These are phyloP conservation scores for Aculops lycopersici DNA, from an alignment of 1,140 invertebrate genomes.

Conservation along the genomic window DNA sequence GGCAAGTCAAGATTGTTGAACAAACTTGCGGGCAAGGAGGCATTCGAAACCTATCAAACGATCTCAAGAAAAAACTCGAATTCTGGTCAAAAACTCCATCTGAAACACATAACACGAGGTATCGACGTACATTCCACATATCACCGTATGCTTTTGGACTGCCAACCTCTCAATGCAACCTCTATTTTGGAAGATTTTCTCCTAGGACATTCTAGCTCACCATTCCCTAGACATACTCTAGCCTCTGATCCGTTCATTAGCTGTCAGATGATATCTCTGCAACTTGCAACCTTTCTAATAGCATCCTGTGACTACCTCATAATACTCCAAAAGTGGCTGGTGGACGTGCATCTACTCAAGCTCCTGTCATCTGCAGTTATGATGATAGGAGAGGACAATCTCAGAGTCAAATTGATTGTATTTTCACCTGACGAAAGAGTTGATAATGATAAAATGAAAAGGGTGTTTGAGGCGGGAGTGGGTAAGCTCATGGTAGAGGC, in stretches of 20 bases:
- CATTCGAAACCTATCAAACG: constrained; percentile 7
- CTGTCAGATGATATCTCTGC: constrained; percentile 6
- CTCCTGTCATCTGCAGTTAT: constrained; percentile 8
- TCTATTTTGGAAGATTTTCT: constrained; percentile 8
- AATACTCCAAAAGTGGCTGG: constrained; percentile 5
- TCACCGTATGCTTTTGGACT: constrained; percentile 5
- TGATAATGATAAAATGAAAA: background rate
- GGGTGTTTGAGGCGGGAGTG: background rate
- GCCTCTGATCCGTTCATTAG: constrained; percentile 6
- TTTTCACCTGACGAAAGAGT: constrained; percentile 1
- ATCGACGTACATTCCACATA: constrained; percentile 8
- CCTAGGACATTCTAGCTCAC: background rate
- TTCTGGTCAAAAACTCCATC: background rate
- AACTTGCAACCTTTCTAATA: constrained; percentile 8
- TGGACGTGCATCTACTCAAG: constrained; percentile 9
- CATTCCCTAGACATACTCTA: background rate
- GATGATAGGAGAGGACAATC: constrained; percentile 8
- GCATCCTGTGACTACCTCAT: constrained; percentile 8
- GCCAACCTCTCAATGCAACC: constrained; percentile 7
- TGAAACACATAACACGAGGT: constrained; percentile 7
- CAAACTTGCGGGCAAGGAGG: constrained; percentile 3
- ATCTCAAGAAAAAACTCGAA: background rate
- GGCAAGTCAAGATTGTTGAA: constrained; percentile 8
- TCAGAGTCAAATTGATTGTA: constrained; percentile 3
- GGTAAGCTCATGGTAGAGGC: background rate